Percentiles rank a stretch among this genome's conserved stretches.
phyloP scores from a whole-genome alignment of 2,888 invertebrate genomes.

The Philhelius pedissequus region DNA sequence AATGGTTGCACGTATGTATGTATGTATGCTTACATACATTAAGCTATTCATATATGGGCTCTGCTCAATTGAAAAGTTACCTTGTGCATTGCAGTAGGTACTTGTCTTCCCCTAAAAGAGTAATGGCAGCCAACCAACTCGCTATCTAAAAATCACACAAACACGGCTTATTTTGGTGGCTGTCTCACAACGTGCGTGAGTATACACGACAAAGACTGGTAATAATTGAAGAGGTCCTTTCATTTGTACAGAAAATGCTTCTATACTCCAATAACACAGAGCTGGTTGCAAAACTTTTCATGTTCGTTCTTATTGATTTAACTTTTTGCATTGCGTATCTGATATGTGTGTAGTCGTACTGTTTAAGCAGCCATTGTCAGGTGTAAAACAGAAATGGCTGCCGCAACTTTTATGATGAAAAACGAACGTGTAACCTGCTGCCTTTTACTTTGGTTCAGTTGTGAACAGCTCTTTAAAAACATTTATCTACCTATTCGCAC shows the following conservation, averaged over 20 bases:
- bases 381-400: slow-evolving; percentile 56
- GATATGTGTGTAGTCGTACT: slow-evolving; percentile 31
- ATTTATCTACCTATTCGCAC: not conserved
- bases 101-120: slow-evolving; percentile 31
- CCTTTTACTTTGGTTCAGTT: not conserved
- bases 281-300: slow-evolving; percentile 44
- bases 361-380: slow-evolving; percentile 52
- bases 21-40: not conserved
- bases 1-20: not conserved
- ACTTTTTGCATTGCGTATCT: slow-evolving; percentile 17
- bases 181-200: slow-evolving; percentile 34
- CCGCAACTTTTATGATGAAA: not conserved
- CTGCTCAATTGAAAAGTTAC: slow-evolving; percentile 5
- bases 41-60: too few species aligned
- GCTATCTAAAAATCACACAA: slow-evolving; percentile 8
- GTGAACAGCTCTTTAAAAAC: not conserved
- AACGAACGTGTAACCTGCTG: slow-evolving; percentile 16
- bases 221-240: slow-evolving; percentile 67
- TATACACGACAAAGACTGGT: slow-evolving; percentile 40
- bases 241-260: slow-evolving; percentile 53
- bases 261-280: slow-evolving; percentile 37
- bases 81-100: slow-evolving; percentile 32
- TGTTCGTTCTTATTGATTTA: slow-evolving; percentile 30
- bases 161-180: not conserved
- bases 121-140: slow-evolving; percentile 57